These are phyloP conservation scores for Synergus laeviventris DNA, from an alignment of 2,888 invertebrate genomes.

Conservation along the genomic window DNA sequence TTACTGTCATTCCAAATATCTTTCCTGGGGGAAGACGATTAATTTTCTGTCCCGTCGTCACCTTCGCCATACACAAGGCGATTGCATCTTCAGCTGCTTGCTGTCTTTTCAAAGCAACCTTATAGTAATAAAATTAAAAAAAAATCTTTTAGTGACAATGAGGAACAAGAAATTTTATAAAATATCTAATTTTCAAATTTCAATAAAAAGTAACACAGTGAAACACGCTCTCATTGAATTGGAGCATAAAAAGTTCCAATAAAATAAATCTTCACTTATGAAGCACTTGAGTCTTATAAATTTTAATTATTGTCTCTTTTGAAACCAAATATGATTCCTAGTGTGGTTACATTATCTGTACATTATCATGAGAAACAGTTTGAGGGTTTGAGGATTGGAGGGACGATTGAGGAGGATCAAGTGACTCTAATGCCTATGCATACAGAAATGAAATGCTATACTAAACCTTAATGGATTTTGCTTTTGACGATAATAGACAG, in stretches of 20 bases:
- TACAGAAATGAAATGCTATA: conserved; percentile 73
- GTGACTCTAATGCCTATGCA: conserved; percentile 70
- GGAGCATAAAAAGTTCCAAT: too few species aligned
- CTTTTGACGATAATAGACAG: conserved; percentile 53
- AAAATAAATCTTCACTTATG: background rate
- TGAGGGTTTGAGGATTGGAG: conserved; percentile 11
- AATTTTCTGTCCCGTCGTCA: conserved; percentile 85
- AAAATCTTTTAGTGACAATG: too few species aligned
- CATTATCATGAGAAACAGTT: conserved; percentile 29
- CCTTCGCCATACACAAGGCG: conserved; percentile 93
- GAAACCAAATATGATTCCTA: background rate
- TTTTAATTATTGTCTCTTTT: background rate
- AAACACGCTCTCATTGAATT: too few species aligned
- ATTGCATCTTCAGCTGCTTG: conserved; percentile 98
- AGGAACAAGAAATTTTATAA: too few species aligned
- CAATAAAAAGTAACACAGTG: too few species aligned
- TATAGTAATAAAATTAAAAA: conserved; percentile 17
- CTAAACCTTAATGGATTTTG: conserved; percentile 73
- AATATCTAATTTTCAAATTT: too few species aligned
- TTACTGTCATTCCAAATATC: conserved; percentile 92
- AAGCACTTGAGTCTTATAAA: background rate
- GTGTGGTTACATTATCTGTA: conserved; percentile 12
- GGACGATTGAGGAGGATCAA: conserved; percentile 64
- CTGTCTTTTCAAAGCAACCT: conserved; percentile 96
- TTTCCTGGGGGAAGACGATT: conserved; percentile 91